Percentiles rank a stretch among this genome's conserved stretches.
Evolutionary conservation across 2,888 invertebrate species (phyloP).

Genomic region (Pelosia muscerda): DNA sequence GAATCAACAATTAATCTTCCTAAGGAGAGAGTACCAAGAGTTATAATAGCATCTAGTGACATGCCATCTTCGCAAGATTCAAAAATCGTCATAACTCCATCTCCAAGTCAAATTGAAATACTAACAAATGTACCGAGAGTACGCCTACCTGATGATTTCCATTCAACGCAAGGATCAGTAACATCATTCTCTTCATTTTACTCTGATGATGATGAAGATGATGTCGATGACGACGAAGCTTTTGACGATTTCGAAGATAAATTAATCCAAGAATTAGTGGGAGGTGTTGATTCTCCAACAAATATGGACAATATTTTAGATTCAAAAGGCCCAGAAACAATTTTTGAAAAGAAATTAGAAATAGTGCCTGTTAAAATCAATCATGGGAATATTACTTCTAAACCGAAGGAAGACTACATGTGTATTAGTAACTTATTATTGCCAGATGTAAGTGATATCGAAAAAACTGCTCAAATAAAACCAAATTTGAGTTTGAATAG

Average conservation of each 20-base stretch:
- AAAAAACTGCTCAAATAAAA: conserved; percentile 80
- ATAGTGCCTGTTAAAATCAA: conserved; percentile 81
- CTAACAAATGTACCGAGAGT: conserved; percentile 82
- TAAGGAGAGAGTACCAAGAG: conserved; percentile 76
- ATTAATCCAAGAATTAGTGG: conserved; percentile 79
- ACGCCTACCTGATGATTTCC: conserved; percentile 80
- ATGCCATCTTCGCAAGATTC: conserved; percentile 84
- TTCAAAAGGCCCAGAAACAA: conserved; percentile 78
- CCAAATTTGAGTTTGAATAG: conserved; percentile 79
- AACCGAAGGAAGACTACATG: conserved; percentile 74
- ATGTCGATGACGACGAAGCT: conserved; percentile 58
- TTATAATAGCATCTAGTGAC: conserved; percentile 85
- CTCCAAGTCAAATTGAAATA: conserved; percentile 73
- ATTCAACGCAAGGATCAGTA: conserved; percentile 69
- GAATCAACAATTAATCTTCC: conserved; percentile 47
- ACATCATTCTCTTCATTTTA: conserved; percentile 77
- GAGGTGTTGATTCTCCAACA: conserved; percentile 78
- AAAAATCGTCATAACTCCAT: conserved; percentile 88
- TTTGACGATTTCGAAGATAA: conserved; percentile 77
- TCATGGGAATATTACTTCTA: conserved; percentile 61
- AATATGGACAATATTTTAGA: conserved; percentile 72
- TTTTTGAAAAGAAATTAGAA: conserved; percentile 77
- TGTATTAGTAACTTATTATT: conserved; percentile 76
- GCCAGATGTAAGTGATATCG: conserved; percentile 70
- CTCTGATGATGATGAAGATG: conserved; percentile 73